Evolutionary conservation across 1,140 invertebrate genomes (phyloP), one percentile per base, ranked within the genome.

Genomic region (Belonocnema kinseyi): DNA sequence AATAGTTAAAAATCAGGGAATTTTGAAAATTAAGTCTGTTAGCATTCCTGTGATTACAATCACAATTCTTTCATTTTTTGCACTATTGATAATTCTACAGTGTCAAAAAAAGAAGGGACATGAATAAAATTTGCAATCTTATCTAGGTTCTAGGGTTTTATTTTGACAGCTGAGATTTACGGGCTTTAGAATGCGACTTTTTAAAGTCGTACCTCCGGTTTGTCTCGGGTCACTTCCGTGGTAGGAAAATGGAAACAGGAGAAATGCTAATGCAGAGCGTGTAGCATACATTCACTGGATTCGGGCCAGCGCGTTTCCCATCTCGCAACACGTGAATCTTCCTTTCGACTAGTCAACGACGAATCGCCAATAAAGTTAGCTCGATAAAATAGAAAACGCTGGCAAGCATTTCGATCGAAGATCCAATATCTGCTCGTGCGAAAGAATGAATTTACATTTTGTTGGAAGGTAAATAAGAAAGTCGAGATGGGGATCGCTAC

Each of bases 361-460:
- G 58, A 66, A 66, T 66, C 21, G 58, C 26, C 58, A 66, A 66
- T 66, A 66, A 66, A 66, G 21, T 33, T 14, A 66, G 21, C 26
- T 66, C 58, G 26, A 66, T 66, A 66, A 66, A 66, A 66, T 66
- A 33, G 58, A 66, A 66, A 66, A 66, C 12, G 21, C 26, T 13
- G 13, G 2, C 58, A 33, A 13, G 58, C 21, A 66, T 66, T 21
- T 66, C 58, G 58, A 66, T 66, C 33, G 21, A 66, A 21, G 21
- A 66, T 66, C 58, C 16, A 66, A 66, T 66, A 66, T 26, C 33
- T 66, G 58, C 58, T 21, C 58, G 58, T 66, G 58, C 26, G 33
- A 66, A 66, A 66, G 26, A 66, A 66, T 26, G 11, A 33, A 66
- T 66, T 66, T 66, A 26, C 58, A 66, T 66, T 66, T 66, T 66